Base-by-base conservation (phyloP, 2,888 invertebrate genomes). In the Sisyra nigra region DNA sequence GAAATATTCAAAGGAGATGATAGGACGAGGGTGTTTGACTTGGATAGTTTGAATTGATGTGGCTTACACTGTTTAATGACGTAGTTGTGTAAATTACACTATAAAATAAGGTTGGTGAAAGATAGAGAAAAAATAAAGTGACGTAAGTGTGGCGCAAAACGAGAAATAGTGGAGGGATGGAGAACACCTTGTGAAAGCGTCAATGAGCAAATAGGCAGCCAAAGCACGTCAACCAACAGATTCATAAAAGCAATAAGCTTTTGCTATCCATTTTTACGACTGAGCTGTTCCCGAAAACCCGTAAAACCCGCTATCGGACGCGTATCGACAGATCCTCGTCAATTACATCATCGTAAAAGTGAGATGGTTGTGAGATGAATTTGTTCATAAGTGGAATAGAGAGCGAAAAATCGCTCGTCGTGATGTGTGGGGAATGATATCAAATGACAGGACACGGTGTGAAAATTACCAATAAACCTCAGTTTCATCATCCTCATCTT, bases 221-320 rank as follows among this genome's bases (percentile, higher is more conserved):
- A 11, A 30, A 29, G 35, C 42, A 42, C 42, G 42, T 42, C 42
- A 42, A 17, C 18, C 24, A 24, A 14, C 24, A 42, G 42, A 42
- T 42, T 42, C 42, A 35, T 35, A 42, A 42, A 35, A 42, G 42
- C 41, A 41, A 41, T 41, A 41, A 41, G 31, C 41, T 41, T 38
- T 38, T 24, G 38, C 38, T 38, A 38, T 38, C 38, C 38, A 38
- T 38, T 38, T 38, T 38, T 38, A 38, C 24, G 19, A 24, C 38
- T 24, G 17, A 13, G 38, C 19, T 38, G 38, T 18, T 18, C 18
- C 19, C 19, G 19, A 13, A 17, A 13, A 18, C 24, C 19, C 11
- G 38, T 35, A 35, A 35, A 35, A 13, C 35, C 17, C 17, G 14
- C 17, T 13, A 35, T 35, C 14, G 24, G 24, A 24, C 24, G 24